phyloP scores from a whole-genome alignment of 2,888 invertebrate species.

The Byasa hedistus region DNA sequence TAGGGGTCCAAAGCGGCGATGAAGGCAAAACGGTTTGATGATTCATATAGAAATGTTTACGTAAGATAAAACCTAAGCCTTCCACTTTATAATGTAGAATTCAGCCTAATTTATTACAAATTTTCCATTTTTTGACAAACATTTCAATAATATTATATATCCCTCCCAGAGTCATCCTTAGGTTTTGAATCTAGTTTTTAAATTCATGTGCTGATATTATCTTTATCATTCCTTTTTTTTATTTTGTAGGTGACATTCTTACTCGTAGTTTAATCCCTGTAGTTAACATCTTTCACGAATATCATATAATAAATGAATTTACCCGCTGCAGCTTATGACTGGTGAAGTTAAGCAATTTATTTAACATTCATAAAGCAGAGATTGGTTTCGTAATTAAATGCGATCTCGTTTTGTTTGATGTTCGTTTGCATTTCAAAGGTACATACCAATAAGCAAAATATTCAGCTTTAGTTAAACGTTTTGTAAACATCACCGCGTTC shows the following conservation, averaged over 20 bases:
- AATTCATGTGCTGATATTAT: neutral
- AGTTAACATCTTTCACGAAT: neutral
- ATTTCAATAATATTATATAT: neutral
- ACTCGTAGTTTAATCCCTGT: neutral
- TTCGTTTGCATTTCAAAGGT: slow-evolving; percentile 7
- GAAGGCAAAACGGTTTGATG: neutral
- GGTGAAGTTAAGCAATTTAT: slow-evolving; percentile 27
- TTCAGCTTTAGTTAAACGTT: neutral
- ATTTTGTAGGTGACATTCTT: neutral
- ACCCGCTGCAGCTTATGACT: slow-evolving; percentile 27
- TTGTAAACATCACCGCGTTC: neutral
- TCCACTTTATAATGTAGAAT: neutral
- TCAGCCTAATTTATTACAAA: too few species aligned
- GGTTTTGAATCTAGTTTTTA: neutral
- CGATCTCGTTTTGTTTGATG: slow-evolving; percentile 31
- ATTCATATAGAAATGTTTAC: neutral
- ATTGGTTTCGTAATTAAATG: slow-evolving; percentile 36
- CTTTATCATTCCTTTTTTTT: neutral
- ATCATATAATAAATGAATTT: neutral
- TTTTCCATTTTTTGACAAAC: too few species aligned
- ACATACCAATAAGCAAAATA: neutral
- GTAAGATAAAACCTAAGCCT: neutral
- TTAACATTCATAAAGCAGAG: slow-evolving; percentile 33
- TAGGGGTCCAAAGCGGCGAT: neutral
- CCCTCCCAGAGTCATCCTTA: neutral